Conservation (phyloP, 2,113 vertebrate species). For the Calonectris borealis region DNA sequence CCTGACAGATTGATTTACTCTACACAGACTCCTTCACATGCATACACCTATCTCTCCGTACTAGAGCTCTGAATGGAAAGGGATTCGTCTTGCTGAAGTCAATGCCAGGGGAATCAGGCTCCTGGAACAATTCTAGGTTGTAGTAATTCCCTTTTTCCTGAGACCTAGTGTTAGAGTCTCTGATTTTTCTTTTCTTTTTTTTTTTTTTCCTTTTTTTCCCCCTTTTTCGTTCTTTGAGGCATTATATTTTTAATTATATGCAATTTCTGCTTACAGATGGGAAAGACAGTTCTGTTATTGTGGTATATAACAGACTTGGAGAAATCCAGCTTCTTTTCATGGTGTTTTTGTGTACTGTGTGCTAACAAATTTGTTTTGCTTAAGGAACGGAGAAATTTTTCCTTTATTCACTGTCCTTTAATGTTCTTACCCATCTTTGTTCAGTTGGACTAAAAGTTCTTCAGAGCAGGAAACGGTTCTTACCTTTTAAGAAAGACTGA, state of each 20-base stretch:
- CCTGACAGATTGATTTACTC: constrained; percentile 38
- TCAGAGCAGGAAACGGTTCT: not conserved
- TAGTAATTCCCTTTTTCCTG: not conserved
- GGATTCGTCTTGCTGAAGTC: not conserved
- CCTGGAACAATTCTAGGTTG: not conserved
- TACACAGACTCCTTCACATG: not conserved
- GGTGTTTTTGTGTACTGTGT: rapidly evolving
- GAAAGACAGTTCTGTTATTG: not conserved
- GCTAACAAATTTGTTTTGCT: not conserved
- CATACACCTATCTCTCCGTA: rapidly evolving
- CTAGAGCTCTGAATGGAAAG: not conserved
- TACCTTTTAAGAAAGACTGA: not conserved
- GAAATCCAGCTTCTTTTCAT: not conserved
- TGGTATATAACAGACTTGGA: not conserved
- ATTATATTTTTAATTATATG: not conserved
- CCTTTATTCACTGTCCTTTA: not conserved
- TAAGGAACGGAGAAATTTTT: not conserved
- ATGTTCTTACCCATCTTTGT: not conserved
- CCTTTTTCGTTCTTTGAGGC: not conserved
- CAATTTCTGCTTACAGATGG: not conserved
- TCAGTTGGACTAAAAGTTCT: not conserved
- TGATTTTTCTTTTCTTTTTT: not conserved
- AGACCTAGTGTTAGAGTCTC: not conserved
- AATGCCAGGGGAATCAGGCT: not conserved
- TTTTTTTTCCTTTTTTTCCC: too few species aligned